Evolutionary conservation across 2,113 vertebrate genomes (phyloP).

Genomic region (Hiodon alosoides): DNA sequence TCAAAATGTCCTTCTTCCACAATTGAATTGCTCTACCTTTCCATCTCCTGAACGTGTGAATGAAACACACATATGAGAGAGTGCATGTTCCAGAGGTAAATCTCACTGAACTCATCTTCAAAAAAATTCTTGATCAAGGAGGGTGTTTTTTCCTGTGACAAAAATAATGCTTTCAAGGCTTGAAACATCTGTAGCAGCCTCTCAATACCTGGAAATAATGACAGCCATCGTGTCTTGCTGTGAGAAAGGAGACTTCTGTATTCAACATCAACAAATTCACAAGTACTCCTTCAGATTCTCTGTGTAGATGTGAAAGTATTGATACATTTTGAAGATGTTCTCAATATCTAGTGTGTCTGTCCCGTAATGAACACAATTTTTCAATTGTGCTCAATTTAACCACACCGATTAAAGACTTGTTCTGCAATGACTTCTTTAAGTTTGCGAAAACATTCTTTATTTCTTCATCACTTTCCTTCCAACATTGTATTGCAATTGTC

Average conservation of each 20-base stretch:
- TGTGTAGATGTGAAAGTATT: conserved; percentile 33
- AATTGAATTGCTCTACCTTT: conserved; percentile 27
- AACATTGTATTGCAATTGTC: conserved; percentile 32
- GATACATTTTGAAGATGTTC: conserved; percentile 30
- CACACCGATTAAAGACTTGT: conserved; percentile 28
- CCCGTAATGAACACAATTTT: conserved; percentile 29
- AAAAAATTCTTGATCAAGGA: conserved; percentile 26
- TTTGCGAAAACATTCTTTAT: conserved; percentile 34
- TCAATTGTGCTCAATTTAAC: neutral
- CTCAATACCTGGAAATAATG: conserved; percentile 28
- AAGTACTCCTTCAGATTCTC: conserved; percentile 31
- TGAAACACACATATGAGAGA: conserved; percentile 30
- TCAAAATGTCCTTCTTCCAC: conserved; percentile 32
- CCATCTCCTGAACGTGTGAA: conserved; percentile 20
- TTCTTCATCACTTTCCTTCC: conserved; percentile 23
- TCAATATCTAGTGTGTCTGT: conserved; percentile 33
- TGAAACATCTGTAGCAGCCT: conserved; percentile 31
- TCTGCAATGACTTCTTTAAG: conserved; percentile 29
- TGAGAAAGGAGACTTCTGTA: conserved; percentile 28
- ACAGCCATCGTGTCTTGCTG: conserved; percentile 32
- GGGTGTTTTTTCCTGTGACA: conserved; percentile 32
- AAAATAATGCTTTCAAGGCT: conserved; percentile 32
- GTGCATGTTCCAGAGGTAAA: conserved; percentile 38
- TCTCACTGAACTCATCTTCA: conserved; percentile 34
- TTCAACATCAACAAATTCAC: conserved; percentile 26